Base-by-base conservation (phyloP, 1,140 invertebrate genomes). In the Drosophila dunni region DNA sequence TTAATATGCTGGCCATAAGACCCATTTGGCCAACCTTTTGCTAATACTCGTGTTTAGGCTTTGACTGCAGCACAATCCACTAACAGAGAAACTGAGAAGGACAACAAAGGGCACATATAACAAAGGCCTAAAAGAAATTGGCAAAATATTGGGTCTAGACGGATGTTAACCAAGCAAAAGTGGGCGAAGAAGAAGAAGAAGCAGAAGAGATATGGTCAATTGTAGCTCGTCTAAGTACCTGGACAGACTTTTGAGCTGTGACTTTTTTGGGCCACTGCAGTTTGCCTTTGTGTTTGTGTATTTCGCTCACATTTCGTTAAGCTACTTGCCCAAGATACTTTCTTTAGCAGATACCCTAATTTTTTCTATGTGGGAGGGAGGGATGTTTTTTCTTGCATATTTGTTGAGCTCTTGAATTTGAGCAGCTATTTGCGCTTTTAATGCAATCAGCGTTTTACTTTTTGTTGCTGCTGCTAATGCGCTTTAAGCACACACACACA, bases 371-470 rank as follows among this genome's bases (percentile, higher is more conserved):
- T 42, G 7, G 17, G 17, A 20, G 7, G 17, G 17, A 20, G 1
- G 17, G 17, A 20, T 6, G 1, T 9, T n/a, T 53, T 45, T 40
- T 46, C 46, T 53, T 33, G 48, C 66, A 82, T 88, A 78, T 88
- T 82, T 81, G 75, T 54, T 11, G 45, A 83, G 58, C 77, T 64
- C 72, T 89, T 80, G 42, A 83, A 61, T 82, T 67, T 67, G 68
- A 53, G 53, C 69, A 57, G 79, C 77, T 64, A 88, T 88, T 80
- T 88, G 68, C 64, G 63, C 69, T 77, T 38, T 73, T 71, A 75
- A 75, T 80, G 84, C 83, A 75, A 78, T 89, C 70, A 83, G 51
- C 54, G 56, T 20, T n/a, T 4, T 2, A 7, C 36, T 54, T 48
- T 13, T 44, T 57, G 24, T 57, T 48, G 11, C 9, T 67, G 50